Evolutionary conservation across 2,113 vertebrate genomes (phyloP), one percentile per base, ranked within the genome.

Genomic region (Thamnophis sirtalis): DNA sequence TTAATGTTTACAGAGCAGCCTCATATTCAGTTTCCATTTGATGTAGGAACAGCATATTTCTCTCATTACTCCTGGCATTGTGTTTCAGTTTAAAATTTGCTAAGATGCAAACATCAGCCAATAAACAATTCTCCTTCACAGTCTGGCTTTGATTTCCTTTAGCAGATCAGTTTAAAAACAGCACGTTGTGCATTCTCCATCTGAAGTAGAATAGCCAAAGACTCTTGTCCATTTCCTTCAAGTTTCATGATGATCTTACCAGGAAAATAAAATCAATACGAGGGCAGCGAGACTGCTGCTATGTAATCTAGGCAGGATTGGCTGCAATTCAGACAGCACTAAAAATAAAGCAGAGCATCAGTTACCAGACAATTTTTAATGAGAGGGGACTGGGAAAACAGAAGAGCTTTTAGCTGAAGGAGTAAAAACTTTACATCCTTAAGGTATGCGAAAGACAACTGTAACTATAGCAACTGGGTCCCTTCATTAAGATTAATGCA

Each of bases 381-480:
- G 26, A 51, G 88, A 38, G 73, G 48, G 92, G 73, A 43, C 33
- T 89, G 60, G 89, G 86, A 92, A 0, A 0, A 73, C 92, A 93
- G 91, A 85, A 95, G 94, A 94, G 63, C 91, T 92, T 96, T 96
- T 96, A 94, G 94, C 93, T 89, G 89, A 93, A 89, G 85, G 89
- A 91, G 96, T 95, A 97, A 97, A 97, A 94, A 93, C 96, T 96
- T 95, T 94, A 95, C 48, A 89, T 95, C 95, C 96, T 94, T 96
- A 86, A 97, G 94, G 94, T 96, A 96, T 10, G 93, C 92, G 94
- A 94, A 95, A 95, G 91, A 94, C 96, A 97, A 95, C 54, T 89
- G 98, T 98, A 97, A 94, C 98, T 96, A 98, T 98, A 97, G 97
- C 96, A 98, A 98, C 98, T 13, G 95, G 95, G 93, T 94, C 96